Base-by-base conservation (phyloP, 2,888 invertebrate species). In the Tolmerus cingulatus region DNA sequence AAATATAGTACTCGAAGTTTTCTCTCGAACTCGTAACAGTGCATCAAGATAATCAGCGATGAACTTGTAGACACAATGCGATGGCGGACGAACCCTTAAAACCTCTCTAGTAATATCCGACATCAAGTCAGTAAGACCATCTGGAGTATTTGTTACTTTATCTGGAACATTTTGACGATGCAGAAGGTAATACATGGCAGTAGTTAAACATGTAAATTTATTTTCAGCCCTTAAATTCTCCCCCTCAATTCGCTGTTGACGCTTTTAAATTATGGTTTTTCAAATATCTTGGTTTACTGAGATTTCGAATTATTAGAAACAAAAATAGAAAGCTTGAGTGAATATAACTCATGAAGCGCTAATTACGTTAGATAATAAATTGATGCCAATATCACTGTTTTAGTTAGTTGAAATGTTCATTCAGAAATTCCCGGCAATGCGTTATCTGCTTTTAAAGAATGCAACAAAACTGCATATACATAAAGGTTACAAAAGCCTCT, bases 101-200 rank as follows among this genome's bases (percentile, higher is more conserved):
- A 96, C 96, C 93, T 96, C 96, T 88, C 96, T 94, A 0, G 95
- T 94, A 89, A 96, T 96, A 91, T 96, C 96, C 77, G 94, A 93
- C 93, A 96, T 95, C 76, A 96, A 91, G 90, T 96, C 96, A 7
- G 94, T 93, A 4, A 96, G 91, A 0, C 96, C 96, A 86, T 95
- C 94, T 0, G 96, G 96, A 34, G 96, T 91, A 7, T 90, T 90
- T 12, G 92, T 90, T 0, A 91, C 90, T 88, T 91, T 91, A 9
- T 90, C 90, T 12, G 90, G 90, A 9, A 91, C 86, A 88, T 91
- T 91, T 27, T 91, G 92, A 4, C 90, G 91, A 88, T 92, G 91
- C 3, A 91, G 89, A 0, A 92, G 88, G 57, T 91, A 92, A 87
- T 92, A 90, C 92, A 92, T 92, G n/a, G 4, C 30, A 1, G 5